phyloP scores from a whole-genome alignment of 2,113 vertebrate genomes.

The Pardalotus punctatus region DNA sequence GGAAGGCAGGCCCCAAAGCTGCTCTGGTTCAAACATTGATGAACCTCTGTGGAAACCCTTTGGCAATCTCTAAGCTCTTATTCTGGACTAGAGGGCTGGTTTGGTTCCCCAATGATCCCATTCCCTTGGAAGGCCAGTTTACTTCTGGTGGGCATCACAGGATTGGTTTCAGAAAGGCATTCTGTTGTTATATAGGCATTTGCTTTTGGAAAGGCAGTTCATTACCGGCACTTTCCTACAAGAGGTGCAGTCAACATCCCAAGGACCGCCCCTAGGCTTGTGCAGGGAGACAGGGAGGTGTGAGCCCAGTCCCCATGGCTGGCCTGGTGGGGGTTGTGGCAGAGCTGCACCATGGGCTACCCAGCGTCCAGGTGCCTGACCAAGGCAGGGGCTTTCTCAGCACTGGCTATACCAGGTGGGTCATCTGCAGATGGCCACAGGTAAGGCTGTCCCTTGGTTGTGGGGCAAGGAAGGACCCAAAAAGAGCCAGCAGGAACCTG shows the following conservation, averaged over 20 bases:
- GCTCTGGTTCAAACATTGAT: too few species aligned
- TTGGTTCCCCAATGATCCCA: not conserved
- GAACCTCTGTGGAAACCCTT: not conserved
- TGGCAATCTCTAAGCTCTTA: not conserved
- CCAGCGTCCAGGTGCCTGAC: fast-evolving
- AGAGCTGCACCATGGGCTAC: fast-evolving
- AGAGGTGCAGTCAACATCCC: fast-evolving
- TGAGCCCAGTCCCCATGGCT: fast-evolving
- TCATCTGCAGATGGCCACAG: fast-evolving
- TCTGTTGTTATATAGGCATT: not conserved
- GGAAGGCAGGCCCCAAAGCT: not conserved
- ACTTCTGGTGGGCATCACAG: not conserved
- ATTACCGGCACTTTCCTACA: fast-evolving
- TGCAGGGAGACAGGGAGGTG: fast-evolving
- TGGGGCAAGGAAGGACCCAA: fast-evolving
- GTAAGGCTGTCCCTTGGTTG: not conserved
- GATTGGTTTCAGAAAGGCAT: not conserved
- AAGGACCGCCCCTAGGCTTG: fast-evolving
- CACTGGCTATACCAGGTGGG: fast-evolving
- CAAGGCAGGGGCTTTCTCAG: too few species aligned
- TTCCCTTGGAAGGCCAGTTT: not conserved
- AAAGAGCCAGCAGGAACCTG: not conserved
- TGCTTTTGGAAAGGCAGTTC: not conserved
- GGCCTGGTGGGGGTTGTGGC: fast-evolving
- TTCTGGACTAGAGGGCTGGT: not conserved